phyloP scores from a whole-genome alignment of 2,113 vertebrate genomes.

The Peromyscus maniculatus region DNA sequence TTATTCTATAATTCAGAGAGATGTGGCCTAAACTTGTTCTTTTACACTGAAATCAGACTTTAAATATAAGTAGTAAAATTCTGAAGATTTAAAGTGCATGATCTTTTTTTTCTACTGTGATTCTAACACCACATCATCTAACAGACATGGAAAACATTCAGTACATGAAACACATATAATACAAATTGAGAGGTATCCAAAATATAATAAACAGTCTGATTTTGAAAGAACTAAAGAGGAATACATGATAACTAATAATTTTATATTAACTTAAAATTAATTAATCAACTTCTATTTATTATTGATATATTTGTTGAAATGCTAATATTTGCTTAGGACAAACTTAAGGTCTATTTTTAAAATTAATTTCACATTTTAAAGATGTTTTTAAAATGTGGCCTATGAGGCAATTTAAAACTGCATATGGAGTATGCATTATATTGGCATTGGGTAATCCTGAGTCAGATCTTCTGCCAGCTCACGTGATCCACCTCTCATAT shows the following conservation, averaged over 20 bases:
- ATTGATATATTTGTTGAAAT: background rate
- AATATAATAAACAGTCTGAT: background rate
- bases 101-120: background rate
- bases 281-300: background rate
- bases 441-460: background rate
- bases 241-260: background rate
- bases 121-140: background rate
- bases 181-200: background rate
- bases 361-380: background rate
- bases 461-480: background rate
- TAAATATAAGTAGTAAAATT: constrained; percentile 34
- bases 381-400: background rate
- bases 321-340: background rate
- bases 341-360: constrained; percentile 35
- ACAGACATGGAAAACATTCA: background rate
- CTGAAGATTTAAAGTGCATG: background rate
- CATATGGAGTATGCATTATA: background rate
- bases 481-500: background rate
- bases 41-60: constrained; percentile 16
- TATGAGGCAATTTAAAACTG: background rate
- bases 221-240: constrained; percentile 3
- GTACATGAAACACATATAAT: background rate
- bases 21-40: background rate
- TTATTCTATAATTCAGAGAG: background rate
- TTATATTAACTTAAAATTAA: background rate